Percentiles rank a stretch among this genome's conserved stretches.
Conservation (phyloP, 2,797 vertebrate species). For the Otus scops region DNA sequence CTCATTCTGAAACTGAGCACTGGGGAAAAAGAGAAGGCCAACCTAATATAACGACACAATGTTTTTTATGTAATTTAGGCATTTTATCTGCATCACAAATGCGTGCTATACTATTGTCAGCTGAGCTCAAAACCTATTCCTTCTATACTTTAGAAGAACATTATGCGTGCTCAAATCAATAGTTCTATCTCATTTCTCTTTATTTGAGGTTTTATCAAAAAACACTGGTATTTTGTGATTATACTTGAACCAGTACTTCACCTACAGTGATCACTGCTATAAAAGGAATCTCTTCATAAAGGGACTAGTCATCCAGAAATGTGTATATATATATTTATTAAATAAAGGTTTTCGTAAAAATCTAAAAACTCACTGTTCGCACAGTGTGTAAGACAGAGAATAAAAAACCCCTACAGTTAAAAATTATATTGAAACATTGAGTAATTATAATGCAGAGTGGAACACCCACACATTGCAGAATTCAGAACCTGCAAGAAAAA, state of each 20-base stretch:
- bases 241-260: not conserved
- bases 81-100: not conserved
- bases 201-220: not conserved
- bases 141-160: not conserved
- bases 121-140: not conserved
- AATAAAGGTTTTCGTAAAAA: not conserved
- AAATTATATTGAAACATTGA: slow-evolving; percentile 7
- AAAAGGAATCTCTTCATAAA: no score
- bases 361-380: not conserved
- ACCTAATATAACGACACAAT: not conserved
- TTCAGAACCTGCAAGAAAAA: not conserved
- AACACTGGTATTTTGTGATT: not conserved
- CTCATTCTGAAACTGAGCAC: not conserved
- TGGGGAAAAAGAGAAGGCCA: not conserved
- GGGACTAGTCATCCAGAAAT: not conserved
- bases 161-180: not conserved
- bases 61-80: not conserved
- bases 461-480: slow-evolving; percentile 15
- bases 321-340: not conserved
- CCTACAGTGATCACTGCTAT: no score
- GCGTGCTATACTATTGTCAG: not conserved
- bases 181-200: not conserved
- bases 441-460: not conserved
- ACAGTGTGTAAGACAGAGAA: not conserved
- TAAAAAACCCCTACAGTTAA: not conserved